Conservation (phyloP, 2,113 vertebrate species). For the Podiceps cristatus region DNA sequence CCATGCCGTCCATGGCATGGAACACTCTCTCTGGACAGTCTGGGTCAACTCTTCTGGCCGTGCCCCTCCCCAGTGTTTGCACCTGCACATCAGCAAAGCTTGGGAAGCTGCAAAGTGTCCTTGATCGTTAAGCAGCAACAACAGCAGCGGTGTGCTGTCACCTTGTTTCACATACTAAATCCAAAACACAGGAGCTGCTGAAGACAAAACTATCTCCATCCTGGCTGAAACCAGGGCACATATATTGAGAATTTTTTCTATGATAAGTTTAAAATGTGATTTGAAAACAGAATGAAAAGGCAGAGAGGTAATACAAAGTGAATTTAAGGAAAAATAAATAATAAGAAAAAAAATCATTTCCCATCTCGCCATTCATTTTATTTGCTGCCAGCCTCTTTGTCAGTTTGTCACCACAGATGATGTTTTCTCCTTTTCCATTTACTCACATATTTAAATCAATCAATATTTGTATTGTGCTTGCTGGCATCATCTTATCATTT, state of each 20-base stretch:
- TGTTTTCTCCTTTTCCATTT: background rate
- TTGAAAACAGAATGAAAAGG: background rate
- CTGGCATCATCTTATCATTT: conserved; percentile 29
- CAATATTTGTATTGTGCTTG: conserved; percentile 37
- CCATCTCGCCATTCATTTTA: background rate
- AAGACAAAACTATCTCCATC: no score
- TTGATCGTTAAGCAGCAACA: no score
- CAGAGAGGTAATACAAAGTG: background rate
- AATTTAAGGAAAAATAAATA: background rate
- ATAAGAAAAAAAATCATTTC: background rate
- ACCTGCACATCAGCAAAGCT: no score
- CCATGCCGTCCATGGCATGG: no score
- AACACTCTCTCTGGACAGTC: no score
- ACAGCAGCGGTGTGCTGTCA: no score
- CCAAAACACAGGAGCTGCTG: no score
- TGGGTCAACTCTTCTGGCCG: no score
- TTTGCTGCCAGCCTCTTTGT: background rate
- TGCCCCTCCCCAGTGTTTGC: no score
- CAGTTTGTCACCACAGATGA: background rate
- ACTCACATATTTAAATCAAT: conserved; percentile 17
- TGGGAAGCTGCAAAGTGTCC: no score
- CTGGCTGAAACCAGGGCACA: no score
- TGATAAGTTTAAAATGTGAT: background rate
- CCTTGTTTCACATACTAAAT: no score
- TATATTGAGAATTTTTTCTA: background rate